A percentile compares a stretch with the other conserved stretches of the same genome.
phyloP scores from a whole-genome alignment of 1,140 invertebrate species.

The Zophobas atratus region DNA sequence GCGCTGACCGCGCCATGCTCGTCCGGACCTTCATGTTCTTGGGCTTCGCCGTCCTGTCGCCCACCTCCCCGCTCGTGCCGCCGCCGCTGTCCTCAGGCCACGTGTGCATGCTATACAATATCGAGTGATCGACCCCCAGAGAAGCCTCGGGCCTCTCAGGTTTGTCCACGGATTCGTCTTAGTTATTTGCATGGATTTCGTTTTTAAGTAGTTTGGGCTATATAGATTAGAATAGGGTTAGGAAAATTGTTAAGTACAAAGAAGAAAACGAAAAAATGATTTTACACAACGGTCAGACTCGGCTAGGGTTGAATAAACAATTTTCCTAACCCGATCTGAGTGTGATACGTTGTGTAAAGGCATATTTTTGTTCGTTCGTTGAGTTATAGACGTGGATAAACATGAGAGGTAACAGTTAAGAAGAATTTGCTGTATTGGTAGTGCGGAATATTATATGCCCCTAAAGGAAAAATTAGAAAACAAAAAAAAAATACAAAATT shows the following conservation, averaged over 20 bases:
- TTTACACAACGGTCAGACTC: too few species aligned
- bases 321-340: background rate
- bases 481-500: constrained; percentile 39
- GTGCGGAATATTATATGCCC: constrained; percentile 47
- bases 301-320: too few species aligned
- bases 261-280: too few species aligned
- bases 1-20: constrained; percentile 86
- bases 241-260: background rate
- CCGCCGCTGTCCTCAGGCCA: constrained; percentile 74
- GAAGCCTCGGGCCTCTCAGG: constrained; percentile 61
- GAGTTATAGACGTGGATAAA: constrained; percentile 37
- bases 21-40: constrained; percentile 97
- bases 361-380: background rate
- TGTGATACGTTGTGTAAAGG: background rate
- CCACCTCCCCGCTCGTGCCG: constrained; percentile 84
- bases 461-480: constrained; percentile 7
- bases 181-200: constrained; percentile 22
- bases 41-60: constrained; percentile 89
- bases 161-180: constrained; percentile 43
- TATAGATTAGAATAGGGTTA: background rate
- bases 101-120: constrained; percentile 86
- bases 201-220: constrained; percentile 4
- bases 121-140: constrained; percentile 75
- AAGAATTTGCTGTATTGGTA: constrained; percentile 15
- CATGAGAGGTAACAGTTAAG: constrained; percentile 41